Conservation (phyloP, 2,888 invertebrate species). For the Laothoe populi region DNA sequence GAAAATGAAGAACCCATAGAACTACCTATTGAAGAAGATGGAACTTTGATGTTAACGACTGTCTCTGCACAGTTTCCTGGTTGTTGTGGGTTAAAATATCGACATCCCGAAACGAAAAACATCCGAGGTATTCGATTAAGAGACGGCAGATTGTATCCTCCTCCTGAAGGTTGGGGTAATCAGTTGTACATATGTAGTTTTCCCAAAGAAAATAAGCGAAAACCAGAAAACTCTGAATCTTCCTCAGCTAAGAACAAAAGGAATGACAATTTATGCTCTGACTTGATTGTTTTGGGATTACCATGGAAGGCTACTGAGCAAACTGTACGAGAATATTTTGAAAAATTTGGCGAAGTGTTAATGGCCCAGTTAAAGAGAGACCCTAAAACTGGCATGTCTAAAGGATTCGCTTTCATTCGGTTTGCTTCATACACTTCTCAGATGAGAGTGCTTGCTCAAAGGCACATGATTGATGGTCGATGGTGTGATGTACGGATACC, state of each 20-base stretch:
- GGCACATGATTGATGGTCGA: slow-evolving; percentile 98
- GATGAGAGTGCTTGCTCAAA: slow-evolving; percentile 95
- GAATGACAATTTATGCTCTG: slow-evolving; percentile 97
- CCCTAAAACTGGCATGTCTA: slow-evolving; percentile 95
- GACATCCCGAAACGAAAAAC: slow-evolving; percentile 96
- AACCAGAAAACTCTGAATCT: slow-evolving; percentile 93
- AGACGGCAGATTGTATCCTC: slow-evolving; percentile 96
- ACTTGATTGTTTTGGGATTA: slow-evolving; percentile 98
- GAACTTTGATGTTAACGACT: slow-evolving; percentile 95
- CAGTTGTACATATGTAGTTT: slow-evolving; percentile 92
- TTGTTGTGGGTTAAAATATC: slow-evolving; percentile 97
- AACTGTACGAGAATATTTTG: slow-evolving; percentile 97
- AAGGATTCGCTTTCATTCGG: slow-evolving; percentile 99
- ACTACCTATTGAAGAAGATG: slow-evolving; percentile 97
- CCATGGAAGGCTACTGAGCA: slow-evolving; percentile 99
- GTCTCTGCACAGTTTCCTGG: slow-evolving; percentile 98
- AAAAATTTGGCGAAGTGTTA: slow-evolving; percentile 97
- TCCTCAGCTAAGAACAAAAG: slow-evolving; percentile 96
- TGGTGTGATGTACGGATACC: slow-evolving; percentile 99
- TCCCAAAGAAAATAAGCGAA: slow-evolving; percentile 96
- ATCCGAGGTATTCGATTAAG: slow-evolving; percentile 95
- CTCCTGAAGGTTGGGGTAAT: slow-evolving; percentile 94
- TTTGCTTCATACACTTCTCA: slow-evolving; percentile 98
- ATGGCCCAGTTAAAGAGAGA: slow-evolving; percentile 99
- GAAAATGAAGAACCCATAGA: slow-evolving; percentile 99